Percentiles rank a stretch among this genome's conserved stretches.
These are phyloP conservation scores for Drosophila biarmipes DNA, from an alignment of 1,140 invertebrate genomes.

Conservation along the genomic window DNA sequence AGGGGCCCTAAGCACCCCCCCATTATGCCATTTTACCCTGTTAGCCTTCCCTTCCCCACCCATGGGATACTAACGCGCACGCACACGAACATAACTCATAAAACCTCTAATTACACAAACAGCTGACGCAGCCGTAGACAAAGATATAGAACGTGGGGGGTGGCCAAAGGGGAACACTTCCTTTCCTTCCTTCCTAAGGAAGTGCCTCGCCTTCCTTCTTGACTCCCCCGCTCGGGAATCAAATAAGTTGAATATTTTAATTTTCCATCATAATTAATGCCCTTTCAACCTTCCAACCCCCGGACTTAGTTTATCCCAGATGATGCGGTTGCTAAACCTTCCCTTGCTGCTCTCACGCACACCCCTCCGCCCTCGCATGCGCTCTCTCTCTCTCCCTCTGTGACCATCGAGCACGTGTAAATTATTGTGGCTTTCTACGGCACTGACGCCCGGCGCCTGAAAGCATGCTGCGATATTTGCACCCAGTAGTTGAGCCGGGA, in stretches of 20 bases:
- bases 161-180: not conserved
- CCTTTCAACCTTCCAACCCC: constrained; percentile 35
- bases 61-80: constrained; percentile 30
- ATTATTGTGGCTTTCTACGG: constrained; percentile 61
- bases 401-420: constrained; percentile 62
- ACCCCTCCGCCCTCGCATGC: not conserved
- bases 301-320: constrained; percentile 42
- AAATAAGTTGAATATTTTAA: constrained; percentile 54
- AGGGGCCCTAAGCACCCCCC: constrained; percentile 2
- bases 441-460: constrained; percentile 46
- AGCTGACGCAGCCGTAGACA: constrained; percentile 71
- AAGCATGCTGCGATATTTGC: constrained; percentile 46
- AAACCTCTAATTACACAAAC: constrained; percentile 75
- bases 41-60: not conserved
- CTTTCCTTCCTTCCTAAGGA: constrained; percentile 4
- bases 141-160: constrained; percentile 30
- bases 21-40: not conserved
- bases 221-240: constrained; percentile 25
- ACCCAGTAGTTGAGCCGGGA: constrained; percentile 5
- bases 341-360: not conserved
- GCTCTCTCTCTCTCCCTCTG: not conserved
- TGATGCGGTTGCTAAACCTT: constrained; percentile 32
- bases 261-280: constrained; percentile 55
- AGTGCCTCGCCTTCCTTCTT: constrained; percentile 4
- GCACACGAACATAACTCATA: constrained; percentile 69